Percentiles rank a stretch among this genome's conserved stretches.
Conservation (phyloP, 2,888 invertebrate genomes). For the Xanthia icteritia region DNA sequence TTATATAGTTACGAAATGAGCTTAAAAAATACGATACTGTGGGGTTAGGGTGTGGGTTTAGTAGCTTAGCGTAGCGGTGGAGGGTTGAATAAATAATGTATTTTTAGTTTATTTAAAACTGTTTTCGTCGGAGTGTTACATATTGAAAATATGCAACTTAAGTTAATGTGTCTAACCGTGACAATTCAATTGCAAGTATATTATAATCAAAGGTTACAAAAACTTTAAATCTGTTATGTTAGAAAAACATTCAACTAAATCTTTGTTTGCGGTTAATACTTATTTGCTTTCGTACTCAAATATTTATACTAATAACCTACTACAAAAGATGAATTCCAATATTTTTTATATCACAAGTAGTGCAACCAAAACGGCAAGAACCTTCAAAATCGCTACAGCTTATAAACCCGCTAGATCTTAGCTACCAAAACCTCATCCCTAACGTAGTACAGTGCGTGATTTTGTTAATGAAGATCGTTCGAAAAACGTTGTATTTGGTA, state of each 20-base stretch:
- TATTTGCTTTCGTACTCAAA: neutral
- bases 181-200: neutral
- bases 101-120: neutral
- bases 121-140: neutral
- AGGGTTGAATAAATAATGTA: slow-evolving; percentile 30
- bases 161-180: neutral
- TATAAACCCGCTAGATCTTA: slow-evolving; percentile 40
- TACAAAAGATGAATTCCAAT: neutral
- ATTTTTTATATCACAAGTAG: too few relatives aligned
- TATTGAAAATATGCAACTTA: neutral
- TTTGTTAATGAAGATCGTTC: slow-evolving; percentile 80
- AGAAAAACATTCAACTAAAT: neutral
- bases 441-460: slow-evolving; percentile 74
- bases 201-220: neutral
- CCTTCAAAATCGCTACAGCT: slow-evolving; percentile 23
- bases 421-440: slow-evolving; percentile 16
- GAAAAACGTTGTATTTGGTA: slow-evolving; percentile 79
- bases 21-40: slow-evolving; percentile 79
- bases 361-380: neutral
- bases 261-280: neutral
- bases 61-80: slow-evolving; percentile 44
- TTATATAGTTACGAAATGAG: slow-evolving; percentile 85
- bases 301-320: neutral
- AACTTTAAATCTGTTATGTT: neutral
- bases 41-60: slow-evolving; percentile 69